phyloP scores from a whole-genome alignment of 2,113 vertebrate species.

The Microtus ochrogaster region DNA sequence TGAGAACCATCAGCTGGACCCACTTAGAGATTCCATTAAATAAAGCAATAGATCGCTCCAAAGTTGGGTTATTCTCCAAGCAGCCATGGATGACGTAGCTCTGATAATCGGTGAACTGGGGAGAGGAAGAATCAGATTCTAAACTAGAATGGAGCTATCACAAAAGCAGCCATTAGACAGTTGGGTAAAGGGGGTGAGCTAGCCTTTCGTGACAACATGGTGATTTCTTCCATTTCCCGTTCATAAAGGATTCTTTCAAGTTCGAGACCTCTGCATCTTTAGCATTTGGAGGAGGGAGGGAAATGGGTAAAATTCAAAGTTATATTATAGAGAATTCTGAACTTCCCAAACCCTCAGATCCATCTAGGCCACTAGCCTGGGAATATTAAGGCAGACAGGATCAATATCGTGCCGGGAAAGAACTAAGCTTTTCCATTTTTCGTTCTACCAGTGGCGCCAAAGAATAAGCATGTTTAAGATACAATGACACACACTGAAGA shows the following conservation, averaged over 20 bases:
- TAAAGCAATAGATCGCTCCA: conserved; percentile 97
- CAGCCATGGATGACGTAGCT: conserved; percentile 97
- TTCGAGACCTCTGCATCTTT: background rate
- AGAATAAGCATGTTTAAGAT: background rate
- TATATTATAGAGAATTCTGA: conserved; percentile 3
- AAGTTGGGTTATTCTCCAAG: conserved; percentile 95
- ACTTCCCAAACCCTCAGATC: background rate
- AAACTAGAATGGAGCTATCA: conserved; percentile 48
- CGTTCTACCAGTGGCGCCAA: background rate
- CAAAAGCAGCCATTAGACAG: conserved; percentile 40
- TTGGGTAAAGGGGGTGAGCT: background rate
- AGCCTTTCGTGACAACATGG: background rate
- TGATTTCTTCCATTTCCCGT: background rate
- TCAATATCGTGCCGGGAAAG: background rate
- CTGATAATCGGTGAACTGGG: conserved; percentile 97
- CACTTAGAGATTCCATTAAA: conserved; percentile 99
- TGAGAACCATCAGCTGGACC: conserved; percentile 99
- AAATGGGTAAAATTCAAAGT: background rate
- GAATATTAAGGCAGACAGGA: background rate
- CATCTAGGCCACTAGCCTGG: background rate
- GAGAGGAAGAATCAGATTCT: conserved; percentile 69
- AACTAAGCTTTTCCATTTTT: conserved; percentile 8
- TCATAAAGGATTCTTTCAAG: background rate
- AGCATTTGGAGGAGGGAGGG: background rate
- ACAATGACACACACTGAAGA: background rate